Base-by-base conservation (phyloP, 1,140 invertebrate species). In the Globodera rostochiensis region DNA sequence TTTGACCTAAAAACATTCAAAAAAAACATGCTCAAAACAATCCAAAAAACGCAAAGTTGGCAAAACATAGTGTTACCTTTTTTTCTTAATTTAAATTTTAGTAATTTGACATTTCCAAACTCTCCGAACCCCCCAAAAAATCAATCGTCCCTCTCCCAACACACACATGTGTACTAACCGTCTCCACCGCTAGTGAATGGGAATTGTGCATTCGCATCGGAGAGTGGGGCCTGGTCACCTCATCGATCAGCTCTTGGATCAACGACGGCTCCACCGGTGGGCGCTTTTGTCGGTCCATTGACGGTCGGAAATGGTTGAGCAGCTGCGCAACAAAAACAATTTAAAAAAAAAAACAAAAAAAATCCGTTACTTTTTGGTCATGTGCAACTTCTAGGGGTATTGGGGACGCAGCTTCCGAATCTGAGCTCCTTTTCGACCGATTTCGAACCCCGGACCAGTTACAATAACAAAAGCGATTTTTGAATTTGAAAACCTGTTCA, bases 211-310 rank as follows among this genome's bases (percentile, higher is more conserved):
- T 57, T 15, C 70, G 70, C 70, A 84, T 86, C 49, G 83, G 71
- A 69, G 83, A 76, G 64, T 73, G 36, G 11, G 84, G 84, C 6
- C 84, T 53, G 46, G 45, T 64, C 8, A 85, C 80, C 66, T 84
- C 84, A 8, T 85, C 80, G 3, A 84, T 79, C 6, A 84, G 70
- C 46, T 85, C 74, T n/a, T 85, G 84, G 21, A 84, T 78, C 46
- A 84, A 46, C 36, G 57, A 47, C 21, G 84, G 80, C 19, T 80
- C 78, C 4, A 84, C 69, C 36, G 57, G 57, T 6, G 19, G 15
- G 0, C 57, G 53, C 83, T 84, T 50, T 46, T 60, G n/a, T 53
- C n/a, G 64, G 73, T 21, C 77, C 64, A 64, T 57, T 21, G 76
- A 69, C 25, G 49, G 82, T 47, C 79, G 73, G 50, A 84, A 85